Evolutionary conservation across 2,888 invertebrate genomes (phyloP).

Genomic region (Drosophila testacea): DNA sequence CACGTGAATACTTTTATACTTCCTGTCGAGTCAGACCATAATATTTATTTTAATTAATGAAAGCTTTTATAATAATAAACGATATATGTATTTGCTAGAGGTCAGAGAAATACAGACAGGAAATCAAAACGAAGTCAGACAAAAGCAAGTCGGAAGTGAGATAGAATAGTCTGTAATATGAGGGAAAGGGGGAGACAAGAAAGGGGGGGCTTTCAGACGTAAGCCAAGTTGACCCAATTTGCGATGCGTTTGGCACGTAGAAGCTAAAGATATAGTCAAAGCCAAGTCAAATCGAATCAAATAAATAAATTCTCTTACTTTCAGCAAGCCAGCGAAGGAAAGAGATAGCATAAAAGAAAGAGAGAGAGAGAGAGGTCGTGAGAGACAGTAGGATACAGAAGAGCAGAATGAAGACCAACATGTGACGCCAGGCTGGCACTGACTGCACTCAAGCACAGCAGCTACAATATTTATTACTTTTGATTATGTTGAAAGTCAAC

Average conservation of each 20-base stretch:
- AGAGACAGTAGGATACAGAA: neutral
- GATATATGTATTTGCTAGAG: constrained; percentile 5
- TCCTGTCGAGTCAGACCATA: constrained; percentile 4
- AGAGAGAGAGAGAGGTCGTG: neutral
- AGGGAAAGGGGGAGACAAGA: neutral
- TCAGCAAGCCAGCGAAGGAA: constrained; percentile 11
- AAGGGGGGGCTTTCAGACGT: constrained; percentile 2
- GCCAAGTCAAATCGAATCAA: constrained; percentile 67
- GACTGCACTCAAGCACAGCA: constrained; percentile 76
- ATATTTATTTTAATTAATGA: constrained; percentile 49
- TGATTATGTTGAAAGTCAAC: constrained; percentile 80
- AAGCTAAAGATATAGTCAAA: constrained; percentile 37
- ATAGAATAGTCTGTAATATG: constrained; percentile 9
- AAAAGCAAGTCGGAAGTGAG: constrained; percentile 21
- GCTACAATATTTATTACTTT: constrained; percentile 80
- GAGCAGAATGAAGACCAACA: constrained; percentile 27
- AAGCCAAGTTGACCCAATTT: constrained; percentile 57
- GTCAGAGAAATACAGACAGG: constrained; percentile 20
- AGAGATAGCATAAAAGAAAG: neutral
- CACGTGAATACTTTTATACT: neutral
- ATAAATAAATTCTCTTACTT: constrained; percentile 59
- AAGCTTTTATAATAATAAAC: constrained; percentile 29
- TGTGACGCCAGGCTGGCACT: constrained; percentile 65
- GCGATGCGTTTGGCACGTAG: constrained; percentile 61
- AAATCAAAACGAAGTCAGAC: constrained; percentile 27